phyloP scores from a whole-genome alignment of 2,888 invertebrate genomes.

The Brachylomia viminalis region DNA sequence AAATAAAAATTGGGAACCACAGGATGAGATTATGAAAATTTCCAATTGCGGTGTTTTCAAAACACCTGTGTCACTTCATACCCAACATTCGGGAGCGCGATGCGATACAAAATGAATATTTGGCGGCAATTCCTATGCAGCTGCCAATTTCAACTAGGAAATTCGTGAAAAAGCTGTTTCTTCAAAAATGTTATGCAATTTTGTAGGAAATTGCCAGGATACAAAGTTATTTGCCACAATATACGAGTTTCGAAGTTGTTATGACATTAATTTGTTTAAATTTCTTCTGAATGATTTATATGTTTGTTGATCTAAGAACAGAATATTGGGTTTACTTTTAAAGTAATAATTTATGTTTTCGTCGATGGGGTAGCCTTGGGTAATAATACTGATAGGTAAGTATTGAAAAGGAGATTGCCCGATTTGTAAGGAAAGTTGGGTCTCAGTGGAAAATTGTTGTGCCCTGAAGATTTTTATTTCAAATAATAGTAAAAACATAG shows the following conservation, averaged over 20 bases:
- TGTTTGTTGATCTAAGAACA: constrained; percentile 15
- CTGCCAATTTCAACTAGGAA: constrained; percentile 61
- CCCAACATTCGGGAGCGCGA: constrained; percentile 49
- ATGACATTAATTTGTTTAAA: constrained; percentile 31
- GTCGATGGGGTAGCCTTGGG: background rate
- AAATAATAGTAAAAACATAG: too few species aligned
- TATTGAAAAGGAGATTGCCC: too few species aligned
- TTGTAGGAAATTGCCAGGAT: constrained; percentile 18
- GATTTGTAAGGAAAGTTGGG: too few species aligned
- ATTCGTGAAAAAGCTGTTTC: constrained; percentile 35
- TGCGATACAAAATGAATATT: constrained; percentile 72
- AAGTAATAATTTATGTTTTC: background rate
- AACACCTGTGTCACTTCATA: constrained; percentile 68
- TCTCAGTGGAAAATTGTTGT: too few species aligned
- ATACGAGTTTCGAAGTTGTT: constrained; percentile 24
- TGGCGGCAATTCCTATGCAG: constrained; percentile 71
- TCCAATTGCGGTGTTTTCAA: constrained; percentile 66
- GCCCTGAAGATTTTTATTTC: too few species aligned
- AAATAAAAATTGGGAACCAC: constrained; percentile 49
- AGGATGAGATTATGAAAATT: constrained; percentile 67
- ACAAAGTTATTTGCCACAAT: constrained; percentile 23
- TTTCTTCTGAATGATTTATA: constrained; percentile 30
- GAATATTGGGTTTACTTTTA: constrained; percentile 15
- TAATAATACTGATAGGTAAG: background rate
- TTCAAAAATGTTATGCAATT: constrained; percentile 30